These are phyloP conservation scores for Galleria mellonella DNA, from an alignment of 1,140 invertebrate species.

Conservation along the genomic window DNA sequence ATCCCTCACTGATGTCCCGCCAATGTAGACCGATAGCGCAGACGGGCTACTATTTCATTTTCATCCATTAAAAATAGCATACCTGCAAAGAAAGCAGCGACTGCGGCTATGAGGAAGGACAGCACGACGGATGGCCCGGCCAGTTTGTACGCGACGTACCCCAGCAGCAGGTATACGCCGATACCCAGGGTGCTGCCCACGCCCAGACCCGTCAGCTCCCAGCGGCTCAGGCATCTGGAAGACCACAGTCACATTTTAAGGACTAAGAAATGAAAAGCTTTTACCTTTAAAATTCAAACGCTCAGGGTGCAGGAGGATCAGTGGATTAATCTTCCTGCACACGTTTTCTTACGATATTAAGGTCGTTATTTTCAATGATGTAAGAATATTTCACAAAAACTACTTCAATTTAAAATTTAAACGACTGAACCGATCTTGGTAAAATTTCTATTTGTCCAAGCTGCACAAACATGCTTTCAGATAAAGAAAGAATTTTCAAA, in stretches of 20 bases:
- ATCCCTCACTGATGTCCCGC: no score
- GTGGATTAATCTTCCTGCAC: neutral
- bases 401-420: no score
- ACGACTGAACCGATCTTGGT: no score
- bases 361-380: no score
- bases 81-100: constrained; percentile 90
- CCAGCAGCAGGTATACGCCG: constrained; percentile 90
- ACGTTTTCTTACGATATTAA: no score
- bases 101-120: constrained; percentile 88
- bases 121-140: constrained; percentile 89
- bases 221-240: constrained; percentile 49
- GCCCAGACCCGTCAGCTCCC: constrained; percentile 49
- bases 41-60: neutral
- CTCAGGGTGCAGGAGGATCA: neutral
- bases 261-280: no score
- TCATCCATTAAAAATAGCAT: neutral
- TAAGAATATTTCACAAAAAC: no score
- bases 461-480: no score
- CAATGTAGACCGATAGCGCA: no score
- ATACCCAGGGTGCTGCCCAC: constrained; percentile 81
- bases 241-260: neutral
- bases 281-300: no score
- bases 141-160: constrained; percentile 82
- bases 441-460: no score
- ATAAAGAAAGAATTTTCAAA: no score